These are phyloP conservation scores for Callimorpha dominula DNA, from an alignment of 2,888 invertebrate species.

Conservation along the genomic window DNA sequence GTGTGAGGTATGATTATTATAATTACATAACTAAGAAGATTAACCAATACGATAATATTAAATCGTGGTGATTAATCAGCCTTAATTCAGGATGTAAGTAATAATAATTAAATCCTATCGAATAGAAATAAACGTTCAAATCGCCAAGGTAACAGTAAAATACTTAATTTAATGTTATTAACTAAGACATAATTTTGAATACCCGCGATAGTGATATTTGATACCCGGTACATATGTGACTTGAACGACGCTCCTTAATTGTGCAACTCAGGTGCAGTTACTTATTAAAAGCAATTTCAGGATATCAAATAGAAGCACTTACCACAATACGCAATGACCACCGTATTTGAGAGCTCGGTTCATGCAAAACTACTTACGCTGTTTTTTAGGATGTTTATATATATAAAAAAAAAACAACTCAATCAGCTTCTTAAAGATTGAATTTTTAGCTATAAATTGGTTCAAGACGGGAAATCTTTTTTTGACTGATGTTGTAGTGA, in stretches of 20 bases:
- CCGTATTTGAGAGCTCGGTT: not conserved
- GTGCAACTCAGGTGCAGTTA: not conserved
- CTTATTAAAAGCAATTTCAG: not conserved
- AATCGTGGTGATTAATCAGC: not conserved
- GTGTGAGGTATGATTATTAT: not conserved
- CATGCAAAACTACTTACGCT: not conserved
- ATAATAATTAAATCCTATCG: conserved; percentile 3
- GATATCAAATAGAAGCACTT: not conserved
- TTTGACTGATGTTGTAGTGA: too few species aligned
- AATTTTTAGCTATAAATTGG: too few species aligned
- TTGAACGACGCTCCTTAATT: not conserved
- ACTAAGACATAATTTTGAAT: not conserved
- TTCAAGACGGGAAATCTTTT: too few species aligned
- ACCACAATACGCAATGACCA: not conserved
- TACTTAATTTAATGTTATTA: not conserved
- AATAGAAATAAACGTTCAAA: not conserved
- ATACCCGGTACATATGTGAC: not conserved
- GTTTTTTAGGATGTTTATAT: not conserved
- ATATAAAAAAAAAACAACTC: too few species aligned
- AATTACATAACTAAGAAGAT: not conserved
- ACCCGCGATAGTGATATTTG: too few species aligned
- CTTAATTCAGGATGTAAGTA: conserved; percentile 5
- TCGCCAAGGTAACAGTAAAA: not conserved
- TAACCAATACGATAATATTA: not conserved
- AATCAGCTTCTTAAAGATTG: too few species aligned